A percentile compares a stretch with the other conserved stretches of the same genome.
Conservation (phyloP, 2,888 invertebrate species). For the Agrotis puta region DNA sequence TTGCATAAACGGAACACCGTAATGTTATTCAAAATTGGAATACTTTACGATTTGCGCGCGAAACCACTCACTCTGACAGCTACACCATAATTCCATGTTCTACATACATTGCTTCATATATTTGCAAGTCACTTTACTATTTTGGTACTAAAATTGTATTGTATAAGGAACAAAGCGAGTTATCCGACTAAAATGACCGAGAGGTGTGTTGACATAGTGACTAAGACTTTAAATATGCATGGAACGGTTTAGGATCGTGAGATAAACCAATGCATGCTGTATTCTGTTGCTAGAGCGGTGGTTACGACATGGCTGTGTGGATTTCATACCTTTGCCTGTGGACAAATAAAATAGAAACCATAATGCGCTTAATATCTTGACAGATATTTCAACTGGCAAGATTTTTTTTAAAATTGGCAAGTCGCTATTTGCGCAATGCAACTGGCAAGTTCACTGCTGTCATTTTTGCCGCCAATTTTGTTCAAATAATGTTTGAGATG, state of each 20-base stretch:
- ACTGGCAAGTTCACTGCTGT: background rate
- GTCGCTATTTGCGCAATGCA: no score
- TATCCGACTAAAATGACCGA: conserved; percentile 11
- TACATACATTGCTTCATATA: conserved; percentile 32
- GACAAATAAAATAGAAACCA: conserved; percentile 10
- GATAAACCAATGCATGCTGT: conserved; percentile 50
- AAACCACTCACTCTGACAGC: conserved; percentile 13
- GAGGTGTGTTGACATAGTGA: conserved; percentile 63
- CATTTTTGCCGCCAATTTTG: background rate
- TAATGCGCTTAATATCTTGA: conserved; percentile 1
- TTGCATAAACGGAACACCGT: conserved; percentile 33
- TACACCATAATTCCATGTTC: conserved; percentile 13
- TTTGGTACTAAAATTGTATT: conserved; percentile 28
- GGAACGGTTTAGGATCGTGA: conserved; percentile 57
- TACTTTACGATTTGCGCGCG: conserved; percentile 35
- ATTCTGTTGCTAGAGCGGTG: conserved; percentile 20
- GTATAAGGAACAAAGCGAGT: conserved; percentile 27
- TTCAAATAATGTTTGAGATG: background rate
- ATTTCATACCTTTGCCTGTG: conserved; percentile 31
- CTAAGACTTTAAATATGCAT: conserved; percentile 58
- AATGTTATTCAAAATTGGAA: conserved; percentile 47
- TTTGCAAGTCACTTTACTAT: conserved; percentile 25
- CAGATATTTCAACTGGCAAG: background rate
- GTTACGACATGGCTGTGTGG: conserved; percentile 55
- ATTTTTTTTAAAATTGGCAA: no score